Percentiles rank a stretch among this genome's conserved stretches.
These are phyloP conservation scores for Damaliscus lunatus DNA, from an alignment of 2,113 vertebrate genomes.

Conservation along the genomic window DNA sequence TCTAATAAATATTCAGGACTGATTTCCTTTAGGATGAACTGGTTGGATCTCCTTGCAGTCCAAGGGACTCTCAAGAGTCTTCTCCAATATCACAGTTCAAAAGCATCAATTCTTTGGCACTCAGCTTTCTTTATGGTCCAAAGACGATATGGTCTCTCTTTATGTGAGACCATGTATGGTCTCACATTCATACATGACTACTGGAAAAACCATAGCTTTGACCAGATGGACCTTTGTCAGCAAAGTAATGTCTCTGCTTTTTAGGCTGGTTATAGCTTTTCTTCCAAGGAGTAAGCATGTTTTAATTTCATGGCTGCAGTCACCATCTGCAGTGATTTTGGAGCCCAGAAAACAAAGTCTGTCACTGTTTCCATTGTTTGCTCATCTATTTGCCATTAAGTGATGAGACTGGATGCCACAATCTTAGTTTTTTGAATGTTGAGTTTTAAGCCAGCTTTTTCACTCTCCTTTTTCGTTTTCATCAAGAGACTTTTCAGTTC, in stretches of 20 bases:
- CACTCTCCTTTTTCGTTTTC: background rate
- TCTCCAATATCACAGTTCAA: no score
- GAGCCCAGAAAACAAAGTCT: background rate
- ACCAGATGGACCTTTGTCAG: background rate
- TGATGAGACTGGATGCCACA: background rate
- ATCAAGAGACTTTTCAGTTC: background rate
- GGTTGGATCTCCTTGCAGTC: background rate
- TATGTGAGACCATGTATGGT: background rate
- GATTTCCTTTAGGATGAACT: background rate
- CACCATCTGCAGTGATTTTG: background rate
- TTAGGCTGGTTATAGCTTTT: background rate
- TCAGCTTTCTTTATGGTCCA: no score
- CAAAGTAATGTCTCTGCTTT: background rate
- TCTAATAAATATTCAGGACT: background rate
- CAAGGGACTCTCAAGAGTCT: background rate
- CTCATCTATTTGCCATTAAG: background rate
- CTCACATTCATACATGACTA: background rate
- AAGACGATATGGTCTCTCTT: no score
- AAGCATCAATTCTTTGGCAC: no score
- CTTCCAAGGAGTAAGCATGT: background rate
- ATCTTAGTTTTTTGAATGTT: background rate
- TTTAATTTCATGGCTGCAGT: background rate
- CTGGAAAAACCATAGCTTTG: background rate
- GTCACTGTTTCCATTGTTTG: background rate
- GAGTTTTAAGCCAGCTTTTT: background rate